These are phyloP conservation scores for Anguilla megastoma DNA, from an alignment of 2,797 vertebrate genomes.

Conservation along the genomic window DNA sequence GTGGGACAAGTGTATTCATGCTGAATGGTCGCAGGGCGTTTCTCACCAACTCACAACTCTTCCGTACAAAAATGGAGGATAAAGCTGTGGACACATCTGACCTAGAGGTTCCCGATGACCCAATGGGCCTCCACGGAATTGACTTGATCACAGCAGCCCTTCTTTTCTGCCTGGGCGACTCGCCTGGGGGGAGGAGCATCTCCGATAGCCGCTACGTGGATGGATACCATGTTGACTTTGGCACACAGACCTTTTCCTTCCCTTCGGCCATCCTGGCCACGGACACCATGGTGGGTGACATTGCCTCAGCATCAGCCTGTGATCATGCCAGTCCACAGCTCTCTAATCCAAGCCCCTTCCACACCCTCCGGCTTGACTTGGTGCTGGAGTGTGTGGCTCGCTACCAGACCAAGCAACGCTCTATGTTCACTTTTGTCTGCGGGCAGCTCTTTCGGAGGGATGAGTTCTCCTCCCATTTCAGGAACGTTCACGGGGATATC, in stretches of 20 bases:
- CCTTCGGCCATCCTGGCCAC: slow-evolving; percentile 96
- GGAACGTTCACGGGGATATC: slow-evolving; percentile 99
- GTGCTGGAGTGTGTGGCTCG: slow-evolving; percentile 98
- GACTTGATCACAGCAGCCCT: slow-evolving; percentile 97
- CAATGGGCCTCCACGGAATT: slow-evolving; percentile 95
- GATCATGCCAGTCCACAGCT: slow-evolving; percentile 98
- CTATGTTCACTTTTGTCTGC: slow-evolving; percentile 99
- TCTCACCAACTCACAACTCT: slow-evolving; percentile 82
- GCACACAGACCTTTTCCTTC: slow-evolving; percentile 97
- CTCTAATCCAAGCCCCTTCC: slow-evolving; percentile 98
- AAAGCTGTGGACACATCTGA: slow-evolving; percentile 97
- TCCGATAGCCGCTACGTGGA: slow-evolving; percentile 95
- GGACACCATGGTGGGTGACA: slow-evolving; percentile 97
- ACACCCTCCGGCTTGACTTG: slow-evolving; percentile 94
- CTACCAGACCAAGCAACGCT: slow-evolving; percentile 97
- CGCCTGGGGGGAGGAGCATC: slow-evolving; percentile 92
- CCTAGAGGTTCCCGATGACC: slow-evolving; percentile 90
- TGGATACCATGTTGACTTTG: slow-evolving; percentile 90
- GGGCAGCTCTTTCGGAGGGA: slow-evolving; percentile 96
- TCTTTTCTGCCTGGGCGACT: slow-evolving; percentile 95
- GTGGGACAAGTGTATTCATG: slow-evolving; percentile 83
- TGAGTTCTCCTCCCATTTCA: slow-evolving; percentile 98
- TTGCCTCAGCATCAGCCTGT: slow-evolving; percentile 95
- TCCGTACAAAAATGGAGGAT: slow-evolving; percentile 89
- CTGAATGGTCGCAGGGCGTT: slow-evolving; percentile 80